Evolutionary conservation across 2,888 invertebrate species (phyloP).

Genomic region (Andrena haemorrhoa): DNA sequence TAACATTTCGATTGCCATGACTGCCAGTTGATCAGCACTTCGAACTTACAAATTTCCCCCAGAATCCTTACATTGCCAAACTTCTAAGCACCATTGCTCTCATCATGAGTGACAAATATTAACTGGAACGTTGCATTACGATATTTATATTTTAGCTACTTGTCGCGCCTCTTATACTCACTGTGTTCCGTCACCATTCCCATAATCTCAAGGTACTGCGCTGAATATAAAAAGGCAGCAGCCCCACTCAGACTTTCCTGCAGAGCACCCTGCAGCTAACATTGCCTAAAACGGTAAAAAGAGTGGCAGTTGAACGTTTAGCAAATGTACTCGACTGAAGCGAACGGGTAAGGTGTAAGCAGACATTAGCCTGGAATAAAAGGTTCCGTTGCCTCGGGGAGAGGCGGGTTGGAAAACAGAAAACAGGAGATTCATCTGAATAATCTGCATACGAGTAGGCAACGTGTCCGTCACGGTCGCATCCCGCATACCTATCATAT

Average conservation of each 20-base stretch:
- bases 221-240: neutral
- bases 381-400: neutral
- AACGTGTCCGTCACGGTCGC: slow-evolving; percentile 59
- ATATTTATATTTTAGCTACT: too few relatives aligned
- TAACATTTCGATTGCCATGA: too few relatives aligned
- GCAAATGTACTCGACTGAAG: neutral
- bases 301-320: neutral
- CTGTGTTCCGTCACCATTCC: neutral
- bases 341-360: neutral
- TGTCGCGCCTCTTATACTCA: too few relatives aligned
- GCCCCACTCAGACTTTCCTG: neutral
- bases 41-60: too few relatives aligned
- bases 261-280: neutral
- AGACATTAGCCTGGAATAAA: neutral
- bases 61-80: too few relatives aligned
- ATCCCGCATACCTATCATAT: slow-evolving; percentile 53
- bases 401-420: neutral
- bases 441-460: slow-evolving; percentile 52
- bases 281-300: neutral
- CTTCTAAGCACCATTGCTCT: too few relatives aligned
- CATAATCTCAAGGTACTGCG: neutral
- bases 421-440: slow-evolving; percentile 23
- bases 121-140: too few relatives aligned
- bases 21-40: too few relatives aligned
- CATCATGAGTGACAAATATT: too few relatives aligned